Percentiles rank a stretch among this genome's conserved stretches.
Evolutionary conservation across 2,113 vertebrate genomes (phyloP).

Genomic region (Crotalus helleri): DNA sequence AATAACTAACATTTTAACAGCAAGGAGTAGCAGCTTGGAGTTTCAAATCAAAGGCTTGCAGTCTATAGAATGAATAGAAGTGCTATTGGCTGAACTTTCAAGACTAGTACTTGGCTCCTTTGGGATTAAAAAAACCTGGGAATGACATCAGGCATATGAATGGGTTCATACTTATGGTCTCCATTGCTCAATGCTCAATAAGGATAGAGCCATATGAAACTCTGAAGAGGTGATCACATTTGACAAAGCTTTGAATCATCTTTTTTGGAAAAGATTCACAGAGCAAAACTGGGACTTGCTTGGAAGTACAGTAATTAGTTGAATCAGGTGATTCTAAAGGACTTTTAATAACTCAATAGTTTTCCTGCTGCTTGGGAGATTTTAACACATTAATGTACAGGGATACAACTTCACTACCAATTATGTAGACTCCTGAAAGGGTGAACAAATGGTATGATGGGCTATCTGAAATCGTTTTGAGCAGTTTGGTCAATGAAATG

Average conservation of each 20-base stretch:
- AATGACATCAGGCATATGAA: neutral
- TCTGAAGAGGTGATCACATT: neutral
- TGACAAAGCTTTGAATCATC: neutral
- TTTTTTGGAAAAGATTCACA: neutral
- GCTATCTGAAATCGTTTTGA: neutral
- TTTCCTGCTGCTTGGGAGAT: neutral
- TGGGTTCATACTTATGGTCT: neutral
- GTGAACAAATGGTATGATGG: neutral
- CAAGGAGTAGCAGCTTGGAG: rapidly evolving
- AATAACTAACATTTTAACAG: conserved; percentile 11
- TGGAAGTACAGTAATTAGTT: neutral
- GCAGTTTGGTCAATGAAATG: neutral
- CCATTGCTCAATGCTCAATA: neutral
- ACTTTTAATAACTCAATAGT: neutral
- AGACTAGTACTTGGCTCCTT: too few species aligned
- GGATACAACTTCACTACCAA: neutral
- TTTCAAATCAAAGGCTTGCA: conserved; percentile 25
- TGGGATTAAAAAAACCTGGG: neutral
- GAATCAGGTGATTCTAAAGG: neutral
- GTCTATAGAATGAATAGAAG: neutral
- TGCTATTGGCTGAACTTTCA: conserved; percentile 2
- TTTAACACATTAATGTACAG: neutral
- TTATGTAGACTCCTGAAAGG: neutral
- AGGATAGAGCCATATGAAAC: neutral
- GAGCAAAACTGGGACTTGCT: neutral